Conservation (phyloP, 2,888 invertebrate species). For the Portevinia maculata region DNA sequence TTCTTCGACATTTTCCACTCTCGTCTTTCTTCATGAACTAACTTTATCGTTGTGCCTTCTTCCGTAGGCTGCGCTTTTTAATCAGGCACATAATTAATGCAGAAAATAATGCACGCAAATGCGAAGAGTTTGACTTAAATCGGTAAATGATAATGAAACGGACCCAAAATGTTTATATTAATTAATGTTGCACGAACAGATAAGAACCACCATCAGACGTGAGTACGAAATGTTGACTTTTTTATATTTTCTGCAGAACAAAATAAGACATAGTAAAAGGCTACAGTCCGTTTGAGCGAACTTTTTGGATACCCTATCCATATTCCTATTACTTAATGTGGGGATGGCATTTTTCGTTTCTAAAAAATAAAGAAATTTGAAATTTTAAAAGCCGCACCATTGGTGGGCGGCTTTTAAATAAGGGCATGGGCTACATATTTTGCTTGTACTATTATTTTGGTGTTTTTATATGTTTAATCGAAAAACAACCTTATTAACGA, state of each 20-base stretch:
- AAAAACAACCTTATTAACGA: too few species aligned
- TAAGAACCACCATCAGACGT: slow-evolving; percentile 37
- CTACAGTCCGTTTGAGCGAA: too few species aligned
- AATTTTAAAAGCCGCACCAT: too few species aligned
- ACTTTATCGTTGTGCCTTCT: slow-evolving; percentile 22
- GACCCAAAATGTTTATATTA: slow-evolving; percentile 76
- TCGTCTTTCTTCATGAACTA: slow-evolving; percentile 18
- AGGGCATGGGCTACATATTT: too few species aligned
- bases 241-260: neutral
- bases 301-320: too few species aligned
- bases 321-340: too few species aligned
- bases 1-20: slow-evolving; percentile 41
- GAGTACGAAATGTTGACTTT: neutral
- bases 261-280: neutral
- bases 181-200: slow-evolving; percentile 76
- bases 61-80: slow-evolving; percentile 23
- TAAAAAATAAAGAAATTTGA: too few species aligned
- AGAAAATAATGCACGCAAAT: slow-evolving; percentile 77
- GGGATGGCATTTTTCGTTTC: too few species aligned
- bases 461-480: too few species aligned
- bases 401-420: too few species aligned
- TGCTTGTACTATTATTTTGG: too few species aligned
- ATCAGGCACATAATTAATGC: slow-evolving; percentile 77
- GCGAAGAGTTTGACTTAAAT: slow-evolving; percentile 55
- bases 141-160: slow-evolving; percentile 54